Conservation (phyloP, 2,797 vertebrate genomes). For the Tragopan temminckii region DNA sequence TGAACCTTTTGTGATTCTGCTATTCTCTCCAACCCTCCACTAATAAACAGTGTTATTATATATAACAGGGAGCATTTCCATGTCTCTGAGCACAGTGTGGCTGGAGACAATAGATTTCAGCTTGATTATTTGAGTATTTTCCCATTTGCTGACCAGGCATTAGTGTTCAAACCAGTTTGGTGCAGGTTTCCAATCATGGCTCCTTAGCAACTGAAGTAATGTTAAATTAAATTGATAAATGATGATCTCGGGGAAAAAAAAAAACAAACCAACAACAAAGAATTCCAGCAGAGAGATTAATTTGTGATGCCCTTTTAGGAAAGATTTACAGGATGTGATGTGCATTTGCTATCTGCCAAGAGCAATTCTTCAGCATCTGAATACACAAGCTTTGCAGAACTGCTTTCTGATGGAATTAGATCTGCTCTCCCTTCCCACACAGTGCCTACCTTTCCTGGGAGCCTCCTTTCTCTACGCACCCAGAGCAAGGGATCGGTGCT, state of each 20-base stretch:
- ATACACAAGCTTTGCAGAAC: constrained; percentile 16
- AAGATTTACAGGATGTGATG: constrained; percentile 67
- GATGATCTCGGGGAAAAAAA: constrained; percentile 56
- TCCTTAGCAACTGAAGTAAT: constrained; percentile 68
- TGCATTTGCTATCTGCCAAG: constrained; percentile 67
- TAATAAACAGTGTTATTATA: constrained; percentile 68
- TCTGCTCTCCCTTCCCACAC: neutral
- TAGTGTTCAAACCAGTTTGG: constrained; percentile 23
- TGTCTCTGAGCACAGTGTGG: constrained; percentile 46
- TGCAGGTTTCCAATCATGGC: constrained; percentile 39
- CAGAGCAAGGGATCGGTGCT: fast-evolving
- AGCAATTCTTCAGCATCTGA: constrained; percentile 55
- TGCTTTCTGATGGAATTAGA: constrained; percentile 67
- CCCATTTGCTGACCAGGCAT: constrained; percentile 49
- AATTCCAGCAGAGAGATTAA: constrained; percentile 75
- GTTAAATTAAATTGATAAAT: constrained; percentile 78
- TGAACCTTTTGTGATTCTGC: constrained; percentile 71
- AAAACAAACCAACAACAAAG: constrained; percentile 4
- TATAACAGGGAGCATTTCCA: constrained; percentile 41
- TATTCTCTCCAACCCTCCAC: constrained; percentile 37
- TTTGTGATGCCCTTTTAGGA: constrained; percentile 71
- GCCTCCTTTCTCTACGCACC: neutral
- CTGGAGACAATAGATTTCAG: neutral
- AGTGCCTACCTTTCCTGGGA: fast-evolving
- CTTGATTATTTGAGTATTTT: constrained; percentile 53